A percentile compares a stretch with the other conserved stretches of the same genome.
Evolutionary conservation across 2,797 vertebrate species (phyloP).

Genomic region (Myotis myotis): DNA sequence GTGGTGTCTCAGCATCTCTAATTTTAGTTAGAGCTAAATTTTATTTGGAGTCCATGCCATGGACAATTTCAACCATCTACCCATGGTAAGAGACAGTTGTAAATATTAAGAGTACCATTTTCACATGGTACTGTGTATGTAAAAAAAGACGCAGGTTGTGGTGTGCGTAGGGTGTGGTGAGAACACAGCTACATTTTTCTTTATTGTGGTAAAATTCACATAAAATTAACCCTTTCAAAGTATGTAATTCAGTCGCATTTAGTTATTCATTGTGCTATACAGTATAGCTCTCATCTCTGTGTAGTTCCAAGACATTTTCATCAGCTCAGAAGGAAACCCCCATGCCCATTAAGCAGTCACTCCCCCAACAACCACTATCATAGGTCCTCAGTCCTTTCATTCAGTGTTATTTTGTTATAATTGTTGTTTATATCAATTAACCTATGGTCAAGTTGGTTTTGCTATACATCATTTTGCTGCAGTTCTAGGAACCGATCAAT

Average conservation of each 20-base stretch:
- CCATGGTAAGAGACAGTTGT: neutral
- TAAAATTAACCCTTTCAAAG: neutral
- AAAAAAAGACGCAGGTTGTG: neutral
- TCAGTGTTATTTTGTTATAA: neutral
- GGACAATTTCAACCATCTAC: neutral
- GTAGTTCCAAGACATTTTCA: neutral
- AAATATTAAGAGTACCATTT: neutral
- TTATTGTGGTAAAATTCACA: neutral
- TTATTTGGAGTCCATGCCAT: neutral
- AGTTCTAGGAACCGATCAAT: neutral
- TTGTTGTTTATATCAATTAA: neutral
- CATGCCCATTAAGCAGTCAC: neutral
- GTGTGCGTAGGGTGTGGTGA: neutral
- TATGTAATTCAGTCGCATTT: neutral
- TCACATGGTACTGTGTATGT: neutral
- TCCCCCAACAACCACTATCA: neutral
- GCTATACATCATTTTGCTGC: neutral
- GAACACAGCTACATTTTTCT: neutral
- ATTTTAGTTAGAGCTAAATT: slow-evolving; percentile 32
- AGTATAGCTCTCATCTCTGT: neutral
- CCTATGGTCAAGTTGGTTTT: neutral
- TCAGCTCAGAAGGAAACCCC: neutral
- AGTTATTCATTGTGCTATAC: neutral
- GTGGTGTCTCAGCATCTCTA: neutral
- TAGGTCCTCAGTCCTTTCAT: neutral